Conservation (phyloP, 2,113 vertebrate species). For the Columba livia region DNA sequence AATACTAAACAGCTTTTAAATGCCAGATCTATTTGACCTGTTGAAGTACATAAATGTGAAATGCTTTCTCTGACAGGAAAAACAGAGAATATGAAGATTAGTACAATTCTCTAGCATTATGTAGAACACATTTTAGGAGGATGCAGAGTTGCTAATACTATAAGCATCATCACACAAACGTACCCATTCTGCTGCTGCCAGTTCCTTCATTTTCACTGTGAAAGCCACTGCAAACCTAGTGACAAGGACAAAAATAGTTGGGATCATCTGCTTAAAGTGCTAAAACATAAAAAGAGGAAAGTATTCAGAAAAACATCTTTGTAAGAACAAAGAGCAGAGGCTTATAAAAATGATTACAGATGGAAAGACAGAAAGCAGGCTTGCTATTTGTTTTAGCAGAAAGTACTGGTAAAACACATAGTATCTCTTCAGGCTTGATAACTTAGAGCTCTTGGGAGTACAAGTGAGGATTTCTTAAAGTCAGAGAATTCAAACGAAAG, state of each 20-base stretch:
- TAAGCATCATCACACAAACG: conserved; percentile 13
- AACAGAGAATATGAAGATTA: background rate
- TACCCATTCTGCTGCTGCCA: conserved; percentile 85
- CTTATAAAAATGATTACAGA: background rate
- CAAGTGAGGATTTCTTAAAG: background rate
- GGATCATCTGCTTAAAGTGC: conserved; percentile 16
- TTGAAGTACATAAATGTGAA: background rate
- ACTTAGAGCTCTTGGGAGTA: background rate
- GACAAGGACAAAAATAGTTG: background rate
- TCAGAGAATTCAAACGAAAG: background rate
- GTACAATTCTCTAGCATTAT: background rate
- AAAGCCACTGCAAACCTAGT: conserved; percentile 93
- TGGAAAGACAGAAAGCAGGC: background rate
- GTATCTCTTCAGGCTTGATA: background rate
- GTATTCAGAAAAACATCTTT: background rate
- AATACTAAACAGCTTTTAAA: background rate
- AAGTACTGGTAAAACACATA: background rate
- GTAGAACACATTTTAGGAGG: background rate
- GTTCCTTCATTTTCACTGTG: conserved; percentile 83
- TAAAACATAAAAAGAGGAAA: background rate
- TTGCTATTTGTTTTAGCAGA: background rate
- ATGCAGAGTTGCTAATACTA: background rate
- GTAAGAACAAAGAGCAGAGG: background rate
- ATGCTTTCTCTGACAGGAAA: background rate
- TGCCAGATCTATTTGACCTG: background rate